Conservation (phyloP, 2,113 vertebrate genomes). For the Uria lomvia region DNA sequence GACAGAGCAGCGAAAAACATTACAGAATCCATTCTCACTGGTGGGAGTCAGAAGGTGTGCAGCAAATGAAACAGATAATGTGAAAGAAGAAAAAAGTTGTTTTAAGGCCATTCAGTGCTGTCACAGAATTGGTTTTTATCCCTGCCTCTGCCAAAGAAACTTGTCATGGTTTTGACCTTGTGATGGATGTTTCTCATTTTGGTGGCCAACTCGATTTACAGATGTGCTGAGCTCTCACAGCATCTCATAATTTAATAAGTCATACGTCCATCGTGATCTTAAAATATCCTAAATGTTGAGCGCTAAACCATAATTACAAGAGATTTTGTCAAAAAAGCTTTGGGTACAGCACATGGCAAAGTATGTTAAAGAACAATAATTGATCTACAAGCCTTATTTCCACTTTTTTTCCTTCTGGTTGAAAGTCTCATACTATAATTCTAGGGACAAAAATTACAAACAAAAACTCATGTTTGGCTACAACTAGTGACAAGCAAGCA, state of each 20-base stretch:
- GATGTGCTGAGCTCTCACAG: neutral
- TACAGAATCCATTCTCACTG: neutral
- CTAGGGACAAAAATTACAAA: neutral
- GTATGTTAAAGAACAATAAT: neutral
- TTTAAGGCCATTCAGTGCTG: neutral
- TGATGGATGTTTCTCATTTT: neutral
- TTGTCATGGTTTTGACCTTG: neutral
- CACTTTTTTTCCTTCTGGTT: neutral
- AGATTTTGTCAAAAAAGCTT: neutral
- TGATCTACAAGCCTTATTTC: neutral
- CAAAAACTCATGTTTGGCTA: accelerated
- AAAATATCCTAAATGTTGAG: neutral
- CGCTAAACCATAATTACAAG: neutral
- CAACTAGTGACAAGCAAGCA: neutral
- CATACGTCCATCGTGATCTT: neutral
- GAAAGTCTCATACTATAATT: neutral
- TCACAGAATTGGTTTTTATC: neutral
- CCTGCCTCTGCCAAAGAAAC: neutral
- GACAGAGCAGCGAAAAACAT: neutral
- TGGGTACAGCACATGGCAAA: neutral
- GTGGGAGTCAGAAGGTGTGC: neutral
- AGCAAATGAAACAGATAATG: neutral
- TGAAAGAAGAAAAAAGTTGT: neutral
- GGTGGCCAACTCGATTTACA: neutral
- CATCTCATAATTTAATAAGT: neutral